Conservation (phyloP, 2,113 vertebrate genomes). For the Pontoporia blainvillei region DNA sequence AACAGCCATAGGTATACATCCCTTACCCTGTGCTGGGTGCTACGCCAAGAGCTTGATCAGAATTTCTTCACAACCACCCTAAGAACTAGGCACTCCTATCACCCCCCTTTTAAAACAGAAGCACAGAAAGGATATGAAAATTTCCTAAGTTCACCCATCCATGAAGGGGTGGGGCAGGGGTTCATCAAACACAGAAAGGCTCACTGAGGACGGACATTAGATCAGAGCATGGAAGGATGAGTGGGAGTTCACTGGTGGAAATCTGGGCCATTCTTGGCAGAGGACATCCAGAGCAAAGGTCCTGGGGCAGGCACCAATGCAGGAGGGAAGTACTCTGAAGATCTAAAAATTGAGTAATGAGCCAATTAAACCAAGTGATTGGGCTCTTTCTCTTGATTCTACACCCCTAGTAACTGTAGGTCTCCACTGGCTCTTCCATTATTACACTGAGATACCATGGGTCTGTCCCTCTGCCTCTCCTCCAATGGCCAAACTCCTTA, state of each 20-base stretch:
- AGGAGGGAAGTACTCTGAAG: background rate
- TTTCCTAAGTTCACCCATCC: background rate
- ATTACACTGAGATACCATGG: background rate
- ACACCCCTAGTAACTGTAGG: fast-evolving
- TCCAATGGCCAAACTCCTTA: background rate
- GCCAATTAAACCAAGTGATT: too few relatives aligned
- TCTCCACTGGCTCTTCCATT: fast-evolving
- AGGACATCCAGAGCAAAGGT: background rate
- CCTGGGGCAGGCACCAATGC: background rate
- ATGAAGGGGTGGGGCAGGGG: fast-evolving
- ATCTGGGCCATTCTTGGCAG: background rate
- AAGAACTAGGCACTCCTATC: fast-evolving
- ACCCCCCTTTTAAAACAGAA: background rate
- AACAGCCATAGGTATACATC: fast-evolving
- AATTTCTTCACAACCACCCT: background rate
- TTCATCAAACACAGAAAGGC: background rate
- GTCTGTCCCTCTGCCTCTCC: background rate
- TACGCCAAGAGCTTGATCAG: fast-evolving
- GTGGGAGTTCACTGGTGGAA: background rate
- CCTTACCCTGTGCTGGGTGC: fast-evolving
- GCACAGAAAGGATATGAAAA: background rate
- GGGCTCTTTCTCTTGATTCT: background rate
- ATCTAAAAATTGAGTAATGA: too few relatives aligned
- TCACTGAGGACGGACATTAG: too few relatives aligned
- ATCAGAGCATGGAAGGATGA: background rate